phyloP scores from a whole-genome alignment of 2,113 vertebrate genomes.

The Bos indicus region DNA sequence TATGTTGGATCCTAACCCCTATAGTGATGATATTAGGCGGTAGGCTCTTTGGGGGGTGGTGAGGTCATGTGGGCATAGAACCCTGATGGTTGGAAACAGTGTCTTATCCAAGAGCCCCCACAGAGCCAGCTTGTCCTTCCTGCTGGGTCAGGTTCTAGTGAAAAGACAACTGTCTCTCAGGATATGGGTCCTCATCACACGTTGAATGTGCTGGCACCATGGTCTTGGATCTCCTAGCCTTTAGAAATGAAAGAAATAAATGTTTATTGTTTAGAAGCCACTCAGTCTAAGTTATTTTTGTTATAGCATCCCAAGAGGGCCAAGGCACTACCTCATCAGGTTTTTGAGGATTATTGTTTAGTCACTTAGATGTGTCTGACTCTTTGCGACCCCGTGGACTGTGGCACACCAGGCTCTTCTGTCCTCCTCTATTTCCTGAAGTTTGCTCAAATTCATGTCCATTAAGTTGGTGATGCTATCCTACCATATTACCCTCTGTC shows the following conservation, averaged over 20 bases:
- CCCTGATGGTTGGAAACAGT: neutral
- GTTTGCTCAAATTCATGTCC: neutral
- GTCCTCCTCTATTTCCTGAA: neutral
- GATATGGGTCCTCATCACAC: no score
- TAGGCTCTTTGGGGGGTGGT: neutral
- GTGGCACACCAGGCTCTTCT: accelerated
- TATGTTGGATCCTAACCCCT: neutral
- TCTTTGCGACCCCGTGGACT: neutral
- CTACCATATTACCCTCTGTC: neutral
- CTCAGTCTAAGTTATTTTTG: neutral
- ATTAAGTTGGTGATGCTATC: neutral
- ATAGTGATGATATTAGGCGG: neutral
- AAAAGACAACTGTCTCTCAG: neutral
- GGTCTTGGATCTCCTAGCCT: neutral
- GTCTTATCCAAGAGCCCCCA: neutral
- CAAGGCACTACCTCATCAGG: neutral
- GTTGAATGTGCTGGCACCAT: neutral
- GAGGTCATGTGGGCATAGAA: neutral
- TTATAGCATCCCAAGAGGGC: neutral
- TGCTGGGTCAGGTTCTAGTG: neutral
- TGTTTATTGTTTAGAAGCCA: neutral
- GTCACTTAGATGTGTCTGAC: neutral
- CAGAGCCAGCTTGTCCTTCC: neutral
- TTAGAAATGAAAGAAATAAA: no score
- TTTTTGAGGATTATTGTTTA: neutral